phyloP scores from a whole-genome alignment of 2,888 invertebrate species.

The Drosophila subquinaria region DNA sequence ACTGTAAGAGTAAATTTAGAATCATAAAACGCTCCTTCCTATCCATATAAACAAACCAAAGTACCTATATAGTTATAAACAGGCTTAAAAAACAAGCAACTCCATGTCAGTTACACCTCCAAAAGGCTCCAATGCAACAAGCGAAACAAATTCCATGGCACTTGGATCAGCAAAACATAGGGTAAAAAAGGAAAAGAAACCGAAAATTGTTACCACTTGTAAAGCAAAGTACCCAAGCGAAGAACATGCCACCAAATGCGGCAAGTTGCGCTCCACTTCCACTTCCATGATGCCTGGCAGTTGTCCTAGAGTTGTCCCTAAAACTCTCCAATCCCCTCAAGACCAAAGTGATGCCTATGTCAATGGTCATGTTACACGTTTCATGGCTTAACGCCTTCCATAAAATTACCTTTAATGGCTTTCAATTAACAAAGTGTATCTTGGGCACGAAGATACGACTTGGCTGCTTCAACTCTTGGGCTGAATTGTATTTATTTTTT shows the following conservation, averaged over 20 bases:
- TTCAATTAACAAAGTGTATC: conserved; percentile 86
- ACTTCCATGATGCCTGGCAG: conserved; percentile 47
- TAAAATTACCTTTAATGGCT: conserved; percentile 86
- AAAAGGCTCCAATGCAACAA: conserved; percentile 42
- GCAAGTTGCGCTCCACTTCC: conserved; percentile 59
- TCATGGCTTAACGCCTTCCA: conserved; percentile 86
- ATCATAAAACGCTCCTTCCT: no score
- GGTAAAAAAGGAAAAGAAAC: conserved; percentile 2
- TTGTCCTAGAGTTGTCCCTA: conserved; percentile 33
- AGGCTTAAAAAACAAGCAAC: conserved; percentile 1
- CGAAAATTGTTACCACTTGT: conserved; percentile 69
- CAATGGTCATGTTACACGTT: conserved; percentile 84
- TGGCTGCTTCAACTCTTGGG: conserved; percentile 1
- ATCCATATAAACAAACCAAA: conserved; percentile 2
- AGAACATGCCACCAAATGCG: conserved; percentile 58
- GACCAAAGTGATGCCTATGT: conserved; percentile 59
- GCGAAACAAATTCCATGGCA: conserved; percentile 74
- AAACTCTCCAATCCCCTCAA: not conserved
- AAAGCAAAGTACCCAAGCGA: conserved; percentile 58
- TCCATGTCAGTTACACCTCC: conserved; percentile 38
- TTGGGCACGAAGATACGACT: conserved; percentile 71
- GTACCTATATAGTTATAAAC: conserved; percentile 6
- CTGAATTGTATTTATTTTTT: conserved; percentile 24
- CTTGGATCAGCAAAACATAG: conserved; percentile 35
- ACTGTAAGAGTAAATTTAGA: not conserved